phyloP scores from a whole-genome alignment of 2,113 vertebrate genomes.

The Dromas ardeola region DNA sequence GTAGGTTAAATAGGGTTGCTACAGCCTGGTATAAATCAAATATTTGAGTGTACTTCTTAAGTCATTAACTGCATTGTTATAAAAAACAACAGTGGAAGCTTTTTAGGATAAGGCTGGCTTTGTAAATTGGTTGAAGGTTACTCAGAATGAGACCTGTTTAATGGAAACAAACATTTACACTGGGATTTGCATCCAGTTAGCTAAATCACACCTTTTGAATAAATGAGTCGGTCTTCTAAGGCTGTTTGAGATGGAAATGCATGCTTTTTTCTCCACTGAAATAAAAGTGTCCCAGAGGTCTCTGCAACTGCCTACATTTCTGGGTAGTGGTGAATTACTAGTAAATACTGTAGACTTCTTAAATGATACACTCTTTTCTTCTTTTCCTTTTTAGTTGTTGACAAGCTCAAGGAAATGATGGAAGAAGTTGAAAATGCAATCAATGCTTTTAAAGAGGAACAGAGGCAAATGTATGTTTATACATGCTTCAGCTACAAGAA shows the following conservation, averaged over 20 bases:
- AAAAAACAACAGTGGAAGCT: neutral
- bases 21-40: neutral
- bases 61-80: neutral
- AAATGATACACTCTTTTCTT: neutral
- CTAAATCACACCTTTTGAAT: neutral
- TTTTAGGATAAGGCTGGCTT: neutral
- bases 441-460: constrained; percentile 85
- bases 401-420: constrained; percentile 89
- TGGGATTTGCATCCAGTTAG: neutral
- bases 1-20: neutral
- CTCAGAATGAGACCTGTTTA: neutral
- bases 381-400: constrained; percentile 80
- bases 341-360: neutral
- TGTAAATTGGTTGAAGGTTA: neutral
- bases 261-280: neutral
- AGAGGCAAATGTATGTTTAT: constrained; percentile 81
- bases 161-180: neutral
- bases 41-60: neutral
- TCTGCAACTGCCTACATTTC: neutral
- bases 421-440: constrained; percentile 88
- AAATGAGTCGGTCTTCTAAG: neutral
- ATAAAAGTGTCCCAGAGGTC: neutral
- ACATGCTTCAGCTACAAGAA: neutral
- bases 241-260: neutral
- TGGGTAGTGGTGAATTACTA: neutral